These are phyloP conservation scores for Mus spicilegus DNA, from an alignment of 2,113 vertebrate species.

Conservation along the genomic window DNA sequence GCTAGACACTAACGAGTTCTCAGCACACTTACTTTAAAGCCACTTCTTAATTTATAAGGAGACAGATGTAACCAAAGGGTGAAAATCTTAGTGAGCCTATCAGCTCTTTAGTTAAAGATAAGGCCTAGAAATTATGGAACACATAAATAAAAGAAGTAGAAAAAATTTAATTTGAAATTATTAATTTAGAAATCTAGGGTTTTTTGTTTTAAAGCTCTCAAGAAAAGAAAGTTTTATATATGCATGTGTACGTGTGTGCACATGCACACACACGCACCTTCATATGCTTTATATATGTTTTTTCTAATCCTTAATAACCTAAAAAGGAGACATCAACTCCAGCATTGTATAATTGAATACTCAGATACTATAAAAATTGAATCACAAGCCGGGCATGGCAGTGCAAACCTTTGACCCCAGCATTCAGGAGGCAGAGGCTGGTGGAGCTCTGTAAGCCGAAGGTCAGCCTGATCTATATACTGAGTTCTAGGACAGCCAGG, in stretches of 20 bases:
- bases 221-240: not conserved
- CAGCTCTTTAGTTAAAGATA: slow-evolving; percentile 14
- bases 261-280: no score
- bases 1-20: not conserved
- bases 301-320: slow-evolving; percentile 45
- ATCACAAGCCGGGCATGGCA: not conserved
- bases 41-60: slow-evolving; percentile 34
- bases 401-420: not conserved
- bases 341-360: slow-evolving; percentile 41
- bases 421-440: not conserved
- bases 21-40: slow-evolving; percentile 30
- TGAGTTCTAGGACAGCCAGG: not conserved
- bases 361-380: not conserved
- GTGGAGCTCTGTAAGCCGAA: not conserved
- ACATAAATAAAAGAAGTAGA: not conserved
- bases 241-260: no score
- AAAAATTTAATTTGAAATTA: slow-evolving; percentile 36
- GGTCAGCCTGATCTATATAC: not conserved
- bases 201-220: slow-evolving; percentile 31
- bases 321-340: slow-evolving; percentile 40
- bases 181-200: slow-evolving; percentile 24
- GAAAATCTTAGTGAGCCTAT: not conserved
- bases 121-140: slow-evolving; percentile 2
- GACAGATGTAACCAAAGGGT: slow-evolving; percentile 23
- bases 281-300: slow-evolving; percentile 35